Base-by-base conservation (phyloP, 2,113 vertebrate genomes). In the Uropsilus gracilis region DNA sequence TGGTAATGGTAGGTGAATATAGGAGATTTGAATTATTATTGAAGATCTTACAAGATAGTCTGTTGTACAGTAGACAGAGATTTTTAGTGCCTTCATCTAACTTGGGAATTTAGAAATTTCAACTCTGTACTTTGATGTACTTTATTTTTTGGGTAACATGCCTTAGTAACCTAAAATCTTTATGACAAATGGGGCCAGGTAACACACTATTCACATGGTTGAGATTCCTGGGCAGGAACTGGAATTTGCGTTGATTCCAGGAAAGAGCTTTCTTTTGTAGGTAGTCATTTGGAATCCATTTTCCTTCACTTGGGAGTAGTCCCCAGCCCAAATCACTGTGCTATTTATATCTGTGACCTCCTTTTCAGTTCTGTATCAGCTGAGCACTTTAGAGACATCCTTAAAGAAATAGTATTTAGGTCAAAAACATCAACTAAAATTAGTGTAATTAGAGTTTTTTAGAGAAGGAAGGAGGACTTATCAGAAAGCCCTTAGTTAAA, bases 281-380 rank as follows among this genome's bases (percentile, higher is more conserved):
- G 73, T 22, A 86, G 91, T 69, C 55, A 72, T 78, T 88, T 96
- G 68, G 50, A 94, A 88, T 90, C 57, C 34, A 90, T 90, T 95
- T 90, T 92, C 59, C 66, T 61, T 91, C 87, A 82, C 90, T 89
- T 95, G 89, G 83, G 93, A 95, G 77, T 89, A 90, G 73, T 69
- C 95, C 69, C 69, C 46, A 78, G 78, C 93, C 68, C 76, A 94
- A 86, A 80, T 96, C 64, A 61, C 73, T 90, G 50, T 75, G 46
- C 91, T 97, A 95, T 96, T 96, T 96, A 89, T 97, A 95, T 42
- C 44, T 48, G 20, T 93, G 86, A 83, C 95, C 97, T 96, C 86
- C 48, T 97, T 97, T 96, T 59, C 17, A 68, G 4, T 57, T 77
- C 89, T 69, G 30, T 82, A 61, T 94, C n/a, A 86, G 59, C 83